phyloP scores from a whole-genome alignment of 2,797 vertebrate genomes.

The Acestrorhynchus altus region DNA sequence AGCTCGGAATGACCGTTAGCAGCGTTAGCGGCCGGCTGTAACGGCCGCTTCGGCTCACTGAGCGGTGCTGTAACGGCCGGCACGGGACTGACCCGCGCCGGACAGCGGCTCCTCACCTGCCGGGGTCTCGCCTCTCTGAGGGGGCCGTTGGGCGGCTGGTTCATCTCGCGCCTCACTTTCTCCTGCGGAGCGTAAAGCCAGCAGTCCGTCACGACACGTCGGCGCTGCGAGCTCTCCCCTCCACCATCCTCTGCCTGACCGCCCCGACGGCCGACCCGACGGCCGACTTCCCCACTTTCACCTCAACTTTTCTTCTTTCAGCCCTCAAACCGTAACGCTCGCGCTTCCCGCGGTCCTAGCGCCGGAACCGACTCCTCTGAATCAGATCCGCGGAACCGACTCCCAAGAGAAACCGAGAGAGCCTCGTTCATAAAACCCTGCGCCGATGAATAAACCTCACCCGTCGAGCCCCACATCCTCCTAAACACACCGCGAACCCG shows the following conservation, averaged over 20 bases:
- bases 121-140: background rate
- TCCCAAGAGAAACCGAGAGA: too few species aligned
- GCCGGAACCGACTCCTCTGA: background rate
- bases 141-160: background rate
- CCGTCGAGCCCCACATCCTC: too few species aligned
- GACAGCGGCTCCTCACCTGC: background rate
- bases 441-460: too few species aligned
- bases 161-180: background rate
- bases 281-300: background rate
- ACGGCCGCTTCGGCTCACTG: too few species aligned
- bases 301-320: background rate
- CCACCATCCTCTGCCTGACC: background rate
- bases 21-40: too few species aligned
- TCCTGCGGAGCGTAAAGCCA: background rate
- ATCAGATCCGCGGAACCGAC: too few species aligned
- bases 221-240: background rate
- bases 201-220: background rate
- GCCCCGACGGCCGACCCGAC: background rate
- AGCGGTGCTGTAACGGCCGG: too few species aligned
- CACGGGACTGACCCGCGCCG: too few species aligned
- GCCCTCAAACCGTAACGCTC: background rate
- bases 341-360: slow-evolving; percentile 9
- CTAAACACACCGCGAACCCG: too few species aligned
- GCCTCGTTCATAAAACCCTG: too few species aligned
- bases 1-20: too few species aligned